Base-by-base conservation (phyloP, 2,888 invertebrate genomes). In the Cosmorhoe ocellata region DNA sequence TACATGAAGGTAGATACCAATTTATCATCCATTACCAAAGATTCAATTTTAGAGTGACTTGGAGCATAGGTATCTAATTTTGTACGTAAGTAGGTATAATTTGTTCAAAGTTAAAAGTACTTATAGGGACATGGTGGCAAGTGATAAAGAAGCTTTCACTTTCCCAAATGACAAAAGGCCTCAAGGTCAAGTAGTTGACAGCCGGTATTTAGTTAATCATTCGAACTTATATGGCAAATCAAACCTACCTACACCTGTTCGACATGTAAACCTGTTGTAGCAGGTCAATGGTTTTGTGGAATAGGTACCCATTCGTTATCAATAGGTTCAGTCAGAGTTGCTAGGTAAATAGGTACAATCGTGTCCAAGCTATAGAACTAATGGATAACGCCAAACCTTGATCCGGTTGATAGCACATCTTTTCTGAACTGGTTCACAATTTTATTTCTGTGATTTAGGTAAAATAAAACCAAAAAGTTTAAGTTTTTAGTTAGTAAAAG, bases 341-440 rank as follows among this genome's bases (percentile, higher is more conserved):
- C n/a, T n/a, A n/a, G n/a, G n/a, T n/a, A n/a, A n/a, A n/a, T n/a
- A n/a, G n/a, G n/a, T n/a, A n/a, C n/a, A 64, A 64, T 66, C 51
- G 63, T 67, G 64, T 62, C 55, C 63, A 47, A 70, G 64, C 72
- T 67, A 75, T 80, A 81, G 74, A 75, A 74, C 66, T 79, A 81
- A 85, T 83, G 67, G 75, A 78, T 74, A 76, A 79, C 79, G 78
- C 70, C 78, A 63, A 71, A 74, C 85, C 85, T 84, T 84, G 84
- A 79, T 81, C 81, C 71, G 77, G 67, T 83, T 83, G 75, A 74
- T 72, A 73, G 74, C 75, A 74, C 65, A 66, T 62, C 61, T 65
- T 66, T 69, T 76, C 73, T 70, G 73, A 66, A 74, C 63, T 56
- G 67, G 60, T 68, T 63, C 65, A 59, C 66, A 67, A 71, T 71